Conservation (phyloP, 1,140 invertebrate genomes). For the Diorhabda elongata region DNA sequence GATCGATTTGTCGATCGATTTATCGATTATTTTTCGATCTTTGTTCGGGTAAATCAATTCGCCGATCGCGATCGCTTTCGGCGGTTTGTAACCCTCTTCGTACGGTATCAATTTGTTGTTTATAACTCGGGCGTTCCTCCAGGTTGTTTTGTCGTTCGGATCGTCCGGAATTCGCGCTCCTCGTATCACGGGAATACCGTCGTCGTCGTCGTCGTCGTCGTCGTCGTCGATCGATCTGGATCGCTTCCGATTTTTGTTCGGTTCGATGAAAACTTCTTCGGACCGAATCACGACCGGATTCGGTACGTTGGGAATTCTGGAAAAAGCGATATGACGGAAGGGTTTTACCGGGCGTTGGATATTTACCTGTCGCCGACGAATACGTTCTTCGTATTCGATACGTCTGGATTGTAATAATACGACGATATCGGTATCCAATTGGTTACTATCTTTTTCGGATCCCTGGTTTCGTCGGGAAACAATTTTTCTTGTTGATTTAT, state of each 20-base stretch:
- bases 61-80: slow-evolving; percentile 54
- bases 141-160: slow-evolving; percentile 76
- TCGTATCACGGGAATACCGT: slow-evolving; percentile 74
- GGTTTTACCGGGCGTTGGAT: neutral
- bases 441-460: slow-evolving; percentile 22
- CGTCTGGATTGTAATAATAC: slow-evolving; percentile 34
- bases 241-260: slow-evolving; percentile 46
- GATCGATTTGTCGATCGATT: slow-evolving; percentile 25
- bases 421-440: slow-evolving; percentile 43
- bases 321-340: slow-evolving; percentile 16
- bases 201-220: slow-evolving; percentile 51
- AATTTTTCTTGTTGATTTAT: slow-evolving; percentile 7
- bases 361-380: slow-evolving; percentile 43
- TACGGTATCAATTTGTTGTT: slow-evolving; percentile 72
- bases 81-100: slow-evolving; percentile 61
- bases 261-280: slow-evolving; percentile 56
- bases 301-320: slow-evolving; percentile 52
- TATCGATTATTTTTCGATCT: slow-evolving; percentile 25
- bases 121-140: slow-evolving; percentile 81
- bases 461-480: neutral
- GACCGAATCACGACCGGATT: slow-evolving; percentile 64
- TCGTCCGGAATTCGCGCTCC: slow-evolving; percentile 78
- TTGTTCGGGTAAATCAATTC: slow-evolving; percentile 52
- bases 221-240: slow-evolving; percentile 57
- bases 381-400: slow-evolving; percentile 37